phyloP scores from a whole-genome alignment of 2,888 invertebrate species.

The Pristionchus maxplancki region DNA sequence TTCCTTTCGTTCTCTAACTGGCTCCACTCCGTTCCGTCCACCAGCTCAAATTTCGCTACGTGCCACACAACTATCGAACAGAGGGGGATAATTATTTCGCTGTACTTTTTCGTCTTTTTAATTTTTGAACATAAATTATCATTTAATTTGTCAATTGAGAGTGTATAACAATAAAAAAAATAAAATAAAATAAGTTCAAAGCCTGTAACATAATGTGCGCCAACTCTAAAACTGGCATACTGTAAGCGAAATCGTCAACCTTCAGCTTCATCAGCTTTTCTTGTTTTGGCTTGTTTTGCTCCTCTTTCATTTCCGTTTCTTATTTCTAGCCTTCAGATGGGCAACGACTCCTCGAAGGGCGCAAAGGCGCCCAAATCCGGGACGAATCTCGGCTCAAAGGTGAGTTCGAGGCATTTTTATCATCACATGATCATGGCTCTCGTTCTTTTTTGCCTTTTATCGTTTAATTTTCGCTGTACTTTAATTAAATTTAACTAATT shows the following conservation, averaged over 20 bases:
- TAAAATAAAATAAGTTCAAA: not conserved
- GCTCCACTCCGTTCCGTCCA: not conserved
- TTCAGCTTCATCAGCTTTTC: not conserved
- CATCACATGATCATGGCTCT: not conserved
- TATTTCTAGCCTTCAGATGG: slow-evolving; percentile 25
- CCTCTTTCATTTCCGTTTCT: not conserved
- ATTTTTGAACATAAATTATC: too few relatives aligned
- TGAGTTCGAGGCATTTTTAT: not conserved
- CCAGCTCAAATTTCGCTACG: not conserved
- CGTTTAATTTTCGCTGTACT: not conserved
- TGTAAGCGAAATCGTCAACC: not conserved
- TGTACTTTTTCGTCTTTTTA: too few relatives aligned
- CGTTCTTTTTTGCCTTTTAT: not conserved
- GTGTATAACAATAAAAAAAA: not conserved
- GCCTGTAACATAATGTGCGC: not conserved
- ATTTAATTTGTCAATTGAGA: too few relatives aligned
- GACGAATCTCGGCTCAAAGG: slow-evolving; percentile 1
- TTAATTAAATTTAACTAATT: not conserved
- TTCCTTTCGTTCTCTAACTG: not conserved
- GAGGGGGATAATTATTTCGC: too few relatives aligned
- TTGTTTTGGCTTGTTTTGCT: not conserved
- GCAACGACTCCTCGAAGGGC: slow-evolving; percentile 48
- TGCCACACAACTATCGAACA: not conserved
- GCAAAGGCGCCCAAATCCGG: slow-evolving; percentile 16
- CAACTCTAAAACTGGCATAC: not conserved